These are phyloP conservation scores for Litoditis marina DNA, from an alignment of 2,888 invertebrate genomes.

Conservation along the genomic window DNA sequence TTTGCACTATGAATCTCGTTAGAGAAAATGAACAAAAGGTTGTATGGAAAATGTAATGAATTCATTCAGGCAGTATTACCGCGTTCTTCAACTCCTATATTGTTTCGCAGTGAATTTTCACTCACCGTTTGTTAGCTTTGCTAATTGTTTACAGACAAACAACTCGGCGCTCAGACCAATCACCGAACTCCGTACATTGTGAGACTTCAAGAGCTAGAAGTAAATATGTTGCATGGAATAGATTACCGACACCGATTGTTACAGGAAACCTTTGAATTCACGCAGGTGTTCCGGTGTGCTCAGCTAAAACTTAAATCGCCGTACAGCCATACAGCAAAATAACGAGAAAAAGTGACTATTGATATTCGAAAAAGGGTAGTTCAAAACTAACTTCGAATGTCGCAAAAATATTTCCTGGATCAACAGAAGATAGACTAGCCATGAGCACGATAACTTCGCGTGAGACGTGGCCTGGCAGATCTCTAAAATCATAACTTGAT, in stretches of 20 bases:
- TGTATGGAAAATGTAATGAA: too few species aligned
- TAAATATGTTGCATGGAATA: background rate
- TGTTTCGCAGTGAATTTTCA: too few species aligned
- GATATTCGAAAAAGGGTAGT: background rate
- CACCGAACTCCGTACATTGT: constrained; percentile 84
- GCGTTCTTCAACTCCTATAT: too few species aligned
- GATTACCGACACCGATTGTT: too few species aligned
- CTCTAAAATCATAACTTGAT: constrained; percentile 61
- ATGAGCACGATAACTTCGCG: constrained; percentile 86
- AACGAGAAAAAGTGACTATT: too few species aligned
- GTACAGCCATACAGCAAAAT: too few species aligned
- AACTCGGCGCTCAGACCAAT: constrained; percentile 94
- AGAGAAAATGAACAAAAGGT: too few species aligned
- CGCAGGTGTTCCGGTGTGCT: too few species aligned
- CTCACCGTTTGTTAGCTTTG: constrained; percentile 75
- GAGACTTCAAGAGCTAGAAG: constrained; percentile 26
- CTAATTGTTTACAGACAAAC: constrained; percentile 80
- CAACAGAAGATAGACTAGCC: constrained; percentile 92
- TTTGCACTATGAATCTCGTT: too few species aligned
- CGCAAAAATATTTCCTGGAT: constrained; percentile 83
- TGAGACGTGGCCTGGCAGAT: constrained; percentile 89
- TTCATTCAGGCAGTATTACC: too few species aligned
- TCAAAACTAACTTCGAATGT: constrained; percentile 73
- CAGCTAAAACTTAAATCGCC: too few species aligned
- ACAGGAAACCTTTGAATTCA: too few species aligned